These are phyloP conservation scores for Pentamera pediparva DNA, from an alignment of 53 echinoderm and acorn worm genomes.

Conservation along the genomic window DNA sequence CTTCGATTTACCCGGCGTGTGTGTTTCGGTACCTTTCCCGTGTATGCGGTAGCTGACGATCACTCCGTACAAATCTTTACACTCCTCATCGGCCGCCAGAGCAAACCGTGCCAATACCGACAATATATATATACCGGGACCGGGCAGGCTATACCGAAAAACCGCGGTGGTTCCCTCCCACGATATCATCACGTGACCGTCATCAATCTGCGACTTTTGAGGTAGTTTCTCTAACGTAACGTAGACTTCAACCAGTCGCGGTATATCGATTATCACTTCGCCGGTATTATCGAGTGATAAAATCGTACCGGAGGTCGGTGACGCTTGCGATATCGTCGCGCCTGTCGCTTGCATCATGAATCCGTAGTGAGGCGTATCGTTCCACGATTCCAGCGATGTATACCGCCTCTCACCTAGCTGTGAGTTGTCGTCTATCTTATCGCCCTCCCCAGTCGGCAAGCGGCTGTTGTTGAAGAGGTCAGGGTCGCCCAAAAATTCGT, in stretches of 20 bases:
- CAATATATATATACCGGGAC: conserved; percentile 1
- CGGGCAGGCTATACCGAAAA: conserved; percentile 16
- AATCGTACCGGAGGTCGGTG: neutral
- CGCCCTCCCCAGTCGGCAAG: neutral
- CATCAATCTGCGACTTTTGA: neutral
- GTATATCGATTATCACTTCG: neutral
- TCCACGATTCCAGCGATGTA: conserved; percentile 22
- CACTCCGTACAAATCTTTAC: neutral
- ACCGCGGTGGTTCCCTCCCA: conserved; percentile 21
- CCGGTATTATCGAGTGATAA: neutral
- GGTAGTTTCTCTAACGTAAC: neutral
- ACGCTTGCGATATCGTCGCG: neutral
- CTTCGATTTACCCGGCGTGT: neutral
- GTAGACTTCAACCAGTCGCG: neutral
- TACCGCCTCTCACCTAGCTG: neutral
- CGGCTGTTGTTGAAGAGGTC: conserved; percentile 10
- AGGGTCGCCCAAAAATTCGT: conserved; percentile 40
- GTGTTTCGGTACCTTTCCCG: neutral
- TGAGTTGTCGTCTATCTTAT: neutral
- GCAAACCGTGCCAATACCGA: neutral
- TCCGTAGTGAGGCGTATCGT: neutral
- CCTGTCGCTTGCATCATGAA: neutral
- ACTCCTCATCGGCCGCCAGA: neutral
- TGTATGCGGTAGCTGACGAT: conserved; percentile 11
- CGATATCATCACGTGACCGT: neutral